Evolutionary conservation across 2,888 invertebrate genomes (phyloP), one percentile per base, ranked within the genome.

Genomic region (Dryomyza anilis): DNA sequence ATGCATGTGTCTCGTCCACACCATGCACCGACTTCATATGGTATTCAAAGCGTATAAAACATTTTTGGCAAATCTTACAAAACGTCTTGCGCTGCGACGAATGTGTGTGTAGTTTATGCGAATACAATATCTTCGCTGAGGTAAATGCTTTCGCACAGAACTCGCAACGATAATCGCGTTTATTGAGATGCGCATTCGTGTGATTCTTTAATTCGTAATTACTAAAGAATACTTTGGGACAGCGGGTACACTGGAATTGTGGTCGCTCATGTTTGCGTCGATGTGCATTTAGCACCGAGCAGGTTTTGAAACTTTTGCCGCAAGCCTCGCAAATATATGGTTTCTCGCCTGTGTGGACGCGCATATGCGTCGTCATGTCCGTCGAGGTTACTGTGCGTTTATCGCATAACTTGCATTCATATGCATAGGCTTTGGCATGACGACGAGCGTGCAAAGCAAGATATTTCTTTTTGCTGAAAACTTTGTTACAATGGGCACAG

Each of bases 61-160:
- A 50, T 23, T 23, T 50, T 6, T 23, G 19, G 23, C 48, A 50
- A 21, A 50, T 50, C 23, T 50, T 50, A 23, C 48, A 50, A 23
- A 25, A 50, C 14, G 48, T 50, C 25, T 50, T 50, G 14, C 48
- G 19, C 48, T 23, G 48, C 25, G 19, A 14, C 21, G 27, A 50
- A 23, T 50, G 48, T 25, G 48, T 10, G 48, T 50, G 19, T 25
- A 50, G 7, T 23, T 23, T 50, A 23, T 50, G 48, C 23, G 48
- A 50, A 25, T 50, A 50, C 23, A 50, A 21, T 23, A 50, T 21
- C 23, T 50, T 50, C 19, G 48, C 48, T 8, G 48, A 50, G 8
- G 48, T 50, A 50, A 50, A 50, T 50, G 48, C 48, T 25, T 50
- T 50, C 14, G 27, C 14, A 50, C 48, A 50, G 23, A 50, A 50